Evolutionary conservation across 1,140 invertebrate genomes (phyloP).

Genomic region (Neodiprion virginianus): DNA sequence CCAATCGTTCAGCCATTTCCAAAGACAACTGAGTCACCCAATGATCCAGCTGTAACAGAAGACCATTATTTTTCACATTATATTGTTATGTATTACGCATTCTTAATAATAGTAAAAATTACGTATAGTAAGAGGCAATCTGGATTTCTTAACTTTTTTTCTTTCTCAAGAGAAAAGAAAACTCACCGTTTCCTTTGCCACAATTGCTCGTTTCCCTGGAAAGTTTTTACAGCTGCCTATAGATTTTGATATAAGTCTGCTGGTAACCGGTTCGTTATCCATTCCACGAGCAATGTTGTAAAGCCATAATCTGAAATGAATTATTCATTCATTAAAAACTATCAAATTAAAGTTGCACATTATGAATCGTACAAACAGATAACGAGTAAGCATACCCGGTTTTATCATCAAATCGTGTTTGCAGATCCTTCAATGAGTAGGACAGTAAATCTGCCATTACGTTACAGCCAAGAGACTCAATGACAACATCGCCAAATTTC

Average conservation of each 20-base stretch:
- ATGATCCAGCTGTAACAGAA: conserved; percentile 57
- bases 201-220: conserved; percentile 80
- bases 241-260: conserved; percentile 86
- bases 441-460: conserved; percentile 80
- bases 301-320: conserved; percentile 75
- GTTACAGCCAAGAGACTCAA: conserved; percentile 75
- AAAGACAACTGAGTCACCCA: conserved; percentile 83
- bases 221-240: conserved; percentile 97
- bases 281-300: conserved; percentile 87
- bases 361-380: neutral
- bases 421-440: conserved; percentile 73
- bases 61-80: conserved; percentile 16
- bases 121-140: too few relatives aligned
- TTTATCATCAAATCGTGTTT: conserved; percentile 81
- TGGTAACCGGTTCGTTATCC: conserved; percentile 85
- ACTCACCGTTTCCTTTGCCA: conserved; percentile 71
- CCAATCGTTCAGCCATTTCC: conserved; percentile 86
- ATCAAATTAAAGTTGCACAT: conserved; percentile 9
- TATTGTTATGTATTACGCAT: neutral
- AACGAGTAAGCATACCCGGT: conserved; percentile 70
- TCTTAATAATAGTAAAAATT: too few relatives aligned
- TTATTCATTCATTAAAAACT: conserved; percentile 19
- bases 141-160: too few relatives aligned
- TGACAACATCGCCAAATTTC: conserved; percentile 82
- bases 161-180: neutral